phyloP scores from a whole-genome alignment of 2,888 invertebrate species.

The Mesorhabditis sp. region DNA sequence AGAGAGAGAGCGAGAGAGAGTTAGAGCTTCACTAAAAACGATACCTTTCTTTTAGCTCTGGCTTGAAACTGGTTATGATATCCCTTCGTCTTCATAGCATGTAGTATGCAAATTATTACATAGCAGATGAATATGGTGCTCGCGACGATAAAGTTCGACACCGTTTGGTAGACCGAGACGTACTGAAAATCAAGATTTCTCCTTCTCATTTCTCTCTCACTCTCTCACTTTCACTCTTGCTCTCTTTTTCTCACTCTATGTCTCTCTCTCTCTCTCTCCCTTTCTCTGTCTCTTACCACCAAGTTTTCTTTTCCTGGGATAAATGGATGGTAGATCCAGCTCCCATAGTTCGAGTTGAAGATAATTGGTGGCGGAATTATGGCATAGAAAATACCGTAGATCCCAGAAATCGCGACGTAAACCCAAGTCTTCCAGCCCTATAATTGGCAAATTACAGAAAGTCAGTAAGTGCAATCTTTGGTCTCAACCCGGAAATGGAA shows the following conservation, averaged over 20 bases:
- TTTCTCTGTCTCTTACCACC: neutral
- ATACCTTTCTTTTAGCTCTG: too few relatives aligned
- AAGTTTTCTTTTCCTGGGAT: neutral
- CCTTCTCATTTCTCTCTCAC: neutral
- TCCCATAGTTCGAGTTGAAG: neutral
- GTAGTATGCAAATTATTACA: neutral
- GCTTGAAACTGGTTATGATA: neutral
- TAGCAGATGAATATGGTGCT: neutral
- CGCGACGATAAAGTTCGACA: neutral
- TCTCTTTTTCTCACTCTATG: too few relatives aligned
- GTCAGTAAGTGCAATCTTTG: too few relatives aligned
- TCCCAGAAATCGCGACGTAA: neutral
- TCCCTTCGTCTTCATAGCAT: neutral
- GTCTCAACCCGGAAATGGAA: too few relatives aligned
- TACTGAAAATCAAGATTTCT: neutral
- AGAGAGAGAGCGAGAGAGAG: too few relatives aligned
- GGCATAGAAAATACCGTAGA: conserved; percentile 2
- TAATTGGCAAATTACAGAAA: neutral
- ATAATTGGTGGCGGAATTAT: neutral
- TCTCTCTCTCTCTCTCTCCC: neutral
- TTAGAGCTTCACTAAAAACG: too few relatives aligned
- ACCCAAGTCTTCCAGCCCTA: neutral
- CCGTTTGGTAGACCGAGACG: conserved; percentile 4
- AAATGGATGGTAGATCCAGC: neutral
- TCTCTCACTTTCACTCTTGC: too few relatives aligned